Evolutionary conservation across 2,797 vertebrate species (phyloP).

Genomic region (Pitangus sulphuratus): DNA sequence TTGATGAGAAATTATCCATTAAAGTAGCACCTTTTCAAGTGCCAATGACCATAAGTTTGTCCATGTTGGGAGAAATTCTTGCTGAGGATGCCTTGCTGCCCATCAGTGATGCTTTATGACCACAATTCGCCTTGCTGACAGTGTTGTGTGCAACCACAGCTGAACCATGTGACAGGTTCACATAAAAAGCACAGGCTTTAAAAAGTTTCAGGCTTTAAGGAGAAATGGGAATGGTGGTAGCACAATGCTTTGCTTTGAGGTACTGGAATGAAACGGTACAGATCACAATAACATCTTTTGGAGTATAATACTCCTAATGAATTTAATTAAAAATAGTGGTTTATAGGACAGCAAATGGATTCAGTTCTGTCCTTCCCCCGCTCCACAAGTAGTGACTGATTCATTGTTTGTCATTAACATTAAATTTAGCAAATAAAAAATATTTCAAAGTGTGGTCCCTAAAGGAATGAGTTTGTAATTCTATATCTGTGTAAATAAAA

Average conservation of each 20-base stretch:
- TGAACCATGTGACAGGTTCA: neutral
- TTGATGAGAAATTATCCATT: neutral
- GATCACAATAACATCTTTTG: neutral
- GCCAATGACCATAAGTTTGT: neutral
- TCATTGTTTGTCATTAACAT: neutral
- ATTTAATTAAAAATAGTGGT: neutral
- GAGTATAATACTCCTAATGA: neutral
- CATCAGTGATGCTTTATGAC: neutral
- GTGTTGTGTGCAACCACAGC: neutral
- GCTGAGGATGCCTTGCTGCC: neutral
- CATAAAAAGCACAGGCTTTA: neutral
- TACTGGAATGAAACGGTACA: neutral
- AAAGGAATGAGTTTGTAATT: neutral
- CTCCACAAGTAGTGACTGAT: neutral
- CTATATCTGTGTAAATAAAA: neutral
- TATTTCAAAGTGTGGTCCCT: neutral
- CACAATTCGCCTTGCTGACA: neutral
- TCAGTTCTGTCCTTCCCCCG: neutral
- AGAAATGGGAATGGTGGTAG: neutral
- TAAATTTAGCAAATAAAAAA: neutral
- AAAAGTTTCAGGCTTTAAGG: neutral
- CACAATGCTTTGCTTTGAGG: neutral
- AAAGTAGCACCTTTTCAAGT: neutral
- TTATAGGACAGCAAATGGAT: neutral
- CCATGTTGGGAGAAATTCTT: neutral